These are phyloP conservation scores for Psilanteris sp. DNA, from an alignment of 1,140 invertebrate species.

Conservation along the genomic window DNA sequence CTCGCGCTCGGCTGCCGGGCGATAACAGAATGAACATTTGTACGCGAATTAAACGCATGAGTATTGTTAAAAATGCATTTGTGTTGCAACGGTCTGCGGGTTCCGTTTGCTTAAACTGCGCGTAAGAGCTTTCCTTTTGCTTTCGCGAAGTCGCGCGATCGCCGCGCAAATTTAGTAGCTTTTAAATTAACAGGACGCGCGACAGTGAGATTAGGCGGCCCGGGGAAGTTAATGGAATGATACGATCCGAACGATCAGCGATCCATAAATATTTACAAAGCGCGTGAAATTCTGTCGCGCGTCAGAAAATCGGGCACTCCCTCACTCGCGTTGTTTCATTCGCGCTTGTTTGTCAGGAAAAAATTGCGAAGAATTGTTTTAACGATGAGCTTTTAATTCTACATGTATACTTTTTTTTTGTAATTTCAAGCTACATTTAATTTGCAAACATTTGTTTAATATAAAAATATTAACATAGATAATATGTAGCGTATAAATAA, in stretches of 20 bases:
- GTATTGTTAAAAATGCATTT: constrained; percentile 9
- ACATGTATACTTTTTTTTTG: too few relatives aligned
- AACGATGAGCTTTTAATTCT: too few relatives aligned
- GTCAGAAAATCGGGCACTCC: constrained; percentile 51
- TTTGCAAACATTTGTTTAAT: too few relatives aligned
- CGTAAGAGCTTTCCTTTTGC: constrained; percentile 29
- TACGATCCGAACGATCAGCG: constrained; percentile 41
- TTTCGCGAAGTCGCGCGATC: constrained; percentile 18
- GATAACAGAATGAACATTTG: neutral
- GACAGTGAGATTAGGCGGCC: constrained; percentile 35
- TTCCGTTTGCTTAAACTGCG: constrained; percentile 19
- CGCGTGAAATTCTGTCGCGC: constrained; percentile 51
- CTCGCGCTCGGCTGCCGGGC: too few relatives aligned
- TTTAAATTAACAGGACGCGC: constrained; percentile 34
- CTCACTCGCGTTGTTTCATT: too few relatives aligned
- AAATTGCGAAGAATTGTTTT: too few relatives aligned
- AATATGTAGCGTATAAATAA: too few relatives aligned
- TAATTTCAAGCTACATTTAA: too few relatives aligned
- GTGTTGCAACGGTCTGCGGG: constrained; percentile 8
- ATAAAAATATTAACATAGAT: too few relatives aligned
- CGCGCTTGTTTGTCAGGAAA: too few relatives aligned
- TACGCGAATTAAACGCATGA: neutral
- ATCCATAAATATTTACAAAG: constrained; percentile 47
- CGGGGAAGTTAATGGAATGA: constrained; percentile 46
- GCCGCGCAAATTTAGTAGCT: constrained; percentile 17